A percentile compares a stretch with the other conserved stretches of the same genome.
phyloP scores from a whole-genome alignment of 1,140 invertebrate genomes.

The Armadillidium nasatum region DNA sequence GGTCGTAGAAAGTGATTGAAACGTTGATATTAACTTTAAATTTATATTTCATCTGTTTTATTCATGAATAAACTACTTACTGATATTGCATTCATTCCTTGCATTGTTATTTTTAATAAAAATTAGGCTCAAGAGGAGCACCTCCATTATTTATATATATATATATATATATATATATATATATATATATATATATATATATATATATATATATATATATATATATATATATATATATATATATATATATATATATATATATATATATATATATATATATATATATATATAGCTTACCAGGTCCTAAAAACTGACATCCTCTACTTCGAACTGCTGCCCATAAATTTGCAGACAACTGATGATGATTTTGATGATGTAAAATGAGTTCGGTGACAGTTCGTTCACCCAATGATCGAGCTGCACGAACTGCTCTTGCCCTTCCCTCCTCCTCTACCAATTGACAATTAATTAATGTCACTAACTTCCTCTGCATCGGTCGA shows the following conservation, averaged over 20 bases:
- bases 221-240: neutral
- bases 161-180: too few species aligned
- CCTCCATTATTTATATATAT: too few species aligned
- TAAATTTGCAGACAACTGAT: constrained; percentile 84
- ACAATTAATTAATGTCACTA: constrained; percentile 87
- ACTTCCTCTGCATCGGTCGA: constrained; percentile 89
- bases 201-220: neutral
- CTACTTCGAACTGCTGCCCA: constrained; percentile 95
- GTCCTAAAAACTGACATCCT: constrained; percentile 98
- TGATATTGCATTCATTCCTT: too few species aligned
- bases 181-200: too few species aligned
- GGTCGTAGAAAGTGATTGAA: too few species aligned
- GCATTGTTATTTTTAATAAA: too few species aligned
- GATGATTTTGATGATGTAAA: constrained; percentile 87
- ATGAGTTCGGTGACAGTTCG: constrained; percentile 91
- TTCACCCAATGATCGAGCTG: constrained; percentile 86
- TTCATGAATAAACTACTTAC: too few species aligned
- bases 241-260: neutral
- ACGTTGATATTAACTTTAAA: too few species aligned
- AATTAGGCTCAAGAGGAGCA: too few species aligned
- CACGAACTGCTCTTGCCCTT: constrained; percentile 67
- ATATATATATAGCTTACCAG: constrained; percentile 54
- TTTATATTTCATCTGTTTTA: too few species aligned
- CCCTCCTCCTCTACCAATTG: constrained; percentile 83
- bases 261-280: too few species aligned